A percentile compares a stretch with the other conserved stretches of the same genome.
Conservation (phyloP, 2,113 vertebrate genomes). For the Phycodurus eques region DNA sequence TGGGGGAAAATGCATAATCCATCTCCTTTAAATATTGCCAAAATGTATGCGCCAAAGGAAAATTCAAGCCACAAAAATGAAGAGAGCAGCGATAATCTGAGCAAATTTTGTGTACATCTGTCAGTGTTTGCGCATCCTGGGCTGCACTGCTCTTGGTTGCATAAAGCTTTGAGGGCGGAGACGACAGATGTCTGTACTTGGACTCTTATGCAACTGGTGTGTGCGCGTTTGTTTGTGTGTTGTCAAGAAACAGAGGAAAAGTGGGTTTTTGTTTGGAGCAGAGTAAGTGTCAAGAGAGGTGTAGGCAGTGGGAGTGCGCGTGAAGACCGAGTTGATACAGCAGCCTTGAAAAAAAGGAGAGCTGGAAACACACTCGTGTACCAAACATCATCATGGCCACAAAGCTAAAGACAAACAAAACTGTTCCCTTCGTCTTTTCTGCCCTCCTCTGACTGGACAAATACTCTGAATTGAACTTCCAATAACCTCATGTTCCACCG, state of each 20-base stretch:
- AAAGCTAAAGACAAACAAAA: conserved; percentile 42
- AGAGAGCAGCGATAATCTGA: too few species aligned
- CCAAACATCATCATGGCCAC: conserved; percentile 16
- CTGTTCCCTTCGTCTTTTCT: conserved; percentile 18
- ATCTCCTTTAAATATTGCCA: too few species aligned
- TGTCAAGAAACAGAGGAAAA: conserved; percentile 24
- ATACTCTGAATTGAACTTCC: conserved; percentile 14
- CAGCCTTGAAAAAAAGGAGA: background rate
- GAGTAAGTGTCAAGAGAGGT: conserved; percentile 2
- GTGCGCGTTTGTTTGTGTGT: conserved; percentile 9
- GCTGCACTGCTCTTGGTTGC: conserved; percentile 52
- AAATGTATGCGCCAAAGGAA: too few species aligned
- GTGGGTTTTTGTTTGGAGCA: conserved; percentile 14
- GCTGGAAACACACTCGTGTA: background rate
- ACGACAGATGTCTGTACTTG: conserved; percentile 55
- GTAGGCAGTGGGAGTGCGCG: background rate
- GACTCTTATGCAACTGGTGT: conserved; percentile 56
- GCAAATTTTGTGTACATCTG: background rate
- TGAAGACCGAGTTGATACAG: background rate
- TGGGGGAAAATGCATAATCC: too few species aligned
- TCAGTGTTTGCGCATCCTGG: conserved; percentile 12
- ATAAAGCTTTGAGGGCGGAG: conserved; percentile 53
- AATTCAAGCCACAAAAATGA: background rate
- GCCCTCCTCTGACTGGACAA: conserved; percentile 9
- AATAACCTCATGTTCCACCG: conserved; percentile 5